Evolutionary conservation across 30 jellyfish, hydroid and myxozoan species (phyloP), one percentile per base, ranked within the genome.

Genomic region (Sanderia malayensis): DNA sequence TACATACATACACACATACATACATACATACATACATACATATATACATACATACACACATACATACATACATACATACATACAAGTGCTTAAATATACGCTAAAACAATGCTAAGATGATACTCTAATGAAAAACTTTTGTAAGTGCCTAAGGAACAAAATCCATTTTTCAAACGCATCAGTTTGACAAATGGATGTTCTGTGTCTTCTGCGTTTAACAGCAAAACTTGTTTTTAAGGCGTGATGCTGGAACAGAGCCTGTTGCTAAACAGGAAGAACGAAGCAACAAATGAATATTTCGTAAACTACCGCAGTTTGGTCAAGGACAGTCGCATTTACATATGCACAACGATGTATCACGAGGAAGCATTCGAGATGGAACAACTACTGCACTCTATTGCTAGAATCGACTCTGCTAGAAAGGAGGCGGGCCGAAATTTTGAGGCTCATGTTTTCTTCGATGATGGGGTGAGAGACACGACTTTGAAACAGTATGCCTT

Each of bases 321-420:
- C 0, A 82, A 88, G 60, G 82, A 81, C 53, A 88, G 97, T 59
- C 62, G 84, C 69, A 64, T 88, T 23, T 88, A 88, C 83, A 88
- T 88, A 25, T 88, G 97, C 77, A 88, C 97, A 15, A 88, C 97
- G 17, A 88, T 88, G 97, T 88, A 88, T 72, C 97, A 88, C 84
- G 97, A 88, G 60, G 97, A 94, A 24, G 95, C 75, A 44, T 81
- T 44, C 65, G 97, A 88, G 58, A 88, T 88, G 97, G 89, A 88
- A 67, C 97, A 88, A 58, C 84, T 88, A 1, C 67, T 88, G 66
- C 59, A 63, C 22, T 88, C 97, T 6, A 46, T 88, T 6, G 97
- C 96, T 0, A 88, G 97, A 31, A 85, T 88, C 44, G 97, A 88
- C 78, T 58, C 95, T 31, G 97, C 97, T 10, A 83, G 97, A 6